Evolutionary conservation across 2,888 invertebrate genomes (phyloP), one percentile per base, ranked within the genome.

Genomic region (Branchipolynoe longqiensis): DNA sequence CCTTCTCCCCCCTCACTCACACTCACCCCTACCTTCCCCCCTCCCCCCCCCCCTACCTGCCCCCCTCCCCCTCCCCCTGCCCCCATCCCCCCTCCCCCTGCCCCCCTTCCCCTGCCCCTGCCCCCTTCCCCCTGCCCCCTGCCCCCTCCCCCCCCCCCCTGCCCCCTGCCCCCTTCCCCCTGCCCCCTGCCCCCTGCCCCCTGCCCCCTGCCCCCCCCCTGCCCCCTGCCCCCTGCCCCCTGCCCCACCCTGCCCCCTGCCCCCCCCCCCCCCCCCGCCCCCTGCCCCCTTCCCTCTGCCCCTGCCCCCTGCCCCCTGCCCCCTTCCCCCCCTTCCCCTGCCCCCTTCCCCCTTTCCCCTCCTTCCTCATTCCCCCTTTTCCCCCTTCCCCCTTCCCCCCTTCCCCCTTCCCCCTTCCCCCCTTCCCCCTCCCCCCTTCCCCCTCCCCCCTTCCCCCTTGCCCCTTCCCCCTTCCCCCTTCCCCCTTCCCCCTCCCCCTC

Each of bases 361-460:
- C 62, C 62, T 28, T n/a, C 62, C 62, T 8, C 8, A 38, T 12
- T 28, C 38, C 73, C 28, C 12, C 36, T 3, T 12, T 6, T 36
- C 6, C 25, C 14, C n/a, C 59, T 12, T 25, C 14, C 59, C n/a
- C 25, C n/a, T 28, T 6, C 62, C 28, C 62, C 62, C n/a, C 8
- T 62, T 6, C 28, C 62, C 62, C n/a, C 62, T 28, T 6, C n/a
- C 8, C 62, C 62, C 28, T n/a, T 62, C 62, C 62, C 62, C 62
- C 62, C 62, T 8, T 14, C 62, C 62, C 62, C 62, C 28, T n/a
- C n/a, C 62, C 62, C 62, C 62, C n/a, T n/a, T 25, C 62, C 8
- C 8, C 38, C 8, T 28, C 38, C 73, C 28, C 12, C 36, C 1
- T 12, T 6, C 69, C 6, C 25, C 14, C n/a, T 25, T 12, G n/a